phyloP scores from a whole-genome alignment of 2,797 vertebrate genomes.

The Enteromius argenteus region DNA sequence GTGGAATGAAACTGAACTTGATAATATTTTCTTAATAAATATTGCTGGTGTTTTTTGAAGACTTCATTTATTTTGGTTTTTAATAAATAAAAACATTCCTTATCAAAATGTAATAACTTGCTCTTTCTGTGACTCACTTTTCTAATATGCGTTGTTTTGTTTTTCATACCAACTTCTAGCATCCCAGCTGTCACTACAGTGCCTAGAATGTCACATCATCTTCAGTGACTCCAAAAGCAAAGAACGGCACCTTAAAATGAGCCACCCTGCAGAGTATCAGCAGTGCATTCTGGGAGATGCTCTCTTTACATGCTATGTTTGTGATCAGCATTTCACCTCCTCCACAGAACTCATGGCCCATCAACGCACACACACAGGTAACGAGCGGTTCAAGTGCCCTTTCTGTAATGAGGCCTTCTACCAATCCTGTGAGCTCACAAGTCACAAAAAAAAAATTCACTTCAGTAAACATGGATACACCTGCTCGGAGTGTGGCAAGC shows the following conservation, averaged over 20 bases:
- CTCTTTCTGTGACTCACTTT: conserved; percentile 4
- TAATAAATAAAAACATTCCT: too few relatives aligned
- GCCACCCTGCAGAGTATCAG: conserved; percentile 83
- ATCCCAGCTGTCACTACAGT: conserved; percentile 81
- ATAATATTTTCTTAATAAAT: background rate
- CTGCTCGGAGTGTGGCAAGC: conserved; percentile 82
- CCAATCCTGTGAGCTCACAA: conserved; percentile 77
- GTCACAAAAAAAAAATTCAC: conserved; percentile 83
- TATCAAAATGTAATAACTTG: background rate
- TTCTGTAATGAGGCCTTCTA: conserved; percentile 77
- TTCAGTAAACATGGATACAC: conserved; percentile 76
- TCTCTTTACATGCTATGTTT: conserved; percentile 85
- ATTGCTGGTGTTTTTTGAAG: background rate
- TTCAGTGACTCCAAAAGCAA: conserved; percentile 85
- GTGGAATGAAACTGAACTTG: background rate
- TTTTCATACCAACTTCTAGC: conserved; percentile 64
- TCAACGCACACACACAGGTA: conserved; percentile 81
- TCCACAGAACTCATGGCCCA: conserved; percentile 83
- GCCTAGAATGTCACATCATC: conserved; percentile 85
- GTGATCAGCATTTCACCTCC: conserved; percentile 82
- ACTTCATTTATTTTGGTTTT: background rate
- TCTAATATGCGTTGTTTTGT: conserved; percentile 16
- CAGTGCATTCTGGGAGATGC: conserved; percentile 81
- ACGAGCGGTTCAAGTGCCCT: conserved; percentile 81
- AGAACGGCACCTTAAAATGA: conserved; percentile 82